These are phyloP conservation scores for Limnephilus lunatus DNA, from an alignment of 2,888 invertebrate species.

Conservation along the genomic window DNA sequence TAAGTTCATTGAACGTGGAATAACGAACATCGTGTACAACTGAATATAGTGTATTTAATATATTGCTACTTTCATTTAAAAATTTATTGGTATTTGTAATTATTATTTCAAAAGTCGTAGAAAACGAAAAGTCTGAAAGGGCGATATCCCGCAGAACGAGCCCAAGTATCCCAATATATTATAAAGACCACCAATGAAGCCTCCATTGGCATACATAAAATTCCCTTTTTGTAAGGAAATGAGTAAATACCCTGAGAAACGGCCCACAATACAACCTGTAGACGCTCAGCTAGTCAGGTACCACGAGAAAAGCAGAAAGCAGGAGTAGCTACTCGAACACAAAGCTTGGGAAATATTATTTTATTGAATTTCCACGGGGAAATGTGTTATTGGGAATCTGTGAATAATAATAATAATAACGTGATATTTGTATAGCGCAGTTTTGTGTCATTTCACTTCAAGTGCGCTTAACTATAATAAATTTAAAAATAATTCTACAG, in stretches of 20 bases:
- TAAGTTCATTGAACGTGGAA: no score
- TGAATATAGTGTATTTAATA: no score
- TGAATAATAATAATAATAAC: no score
- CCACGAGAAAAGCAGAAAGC: background rate
- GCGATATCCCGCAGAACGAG: background rate
- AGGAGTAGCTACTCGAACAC: constrained; percentile 8
- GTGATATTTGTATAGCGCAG: no score
- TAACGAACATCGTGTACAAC: no score
- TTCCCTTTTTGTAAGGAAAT: constrained; percentile 32
- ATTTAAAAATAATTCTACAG: no score
- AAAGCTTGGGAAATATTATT: constrained; percentile 51
- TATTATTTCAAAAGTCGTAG: background rate
- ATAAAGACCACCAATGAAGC: constrained; percentile 41
- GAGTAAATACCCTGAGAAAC: constrained; percentile 41
- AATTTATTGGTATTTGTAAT: background rate
- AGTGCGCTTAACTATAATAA: no score
- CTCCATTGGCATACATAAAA: constrained; percentile 42
- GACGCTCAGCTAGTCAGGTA: constrained; percentile 25
- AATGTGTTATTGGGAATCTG: constrained; percentile 52
- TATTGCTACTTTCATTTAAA: no score
- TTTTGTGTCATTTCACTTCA: no score
- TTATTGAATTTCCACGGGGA: constrained; percentile 54
- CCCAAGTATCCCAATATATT: background rate
- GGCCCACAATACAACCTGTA: constrained; percentile 43
- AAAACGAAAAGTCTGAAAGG: background rate